Evolutionary conservation across 2,888 invertebrate species (phyloP).

Genomic region (Automeris io): DNA sequence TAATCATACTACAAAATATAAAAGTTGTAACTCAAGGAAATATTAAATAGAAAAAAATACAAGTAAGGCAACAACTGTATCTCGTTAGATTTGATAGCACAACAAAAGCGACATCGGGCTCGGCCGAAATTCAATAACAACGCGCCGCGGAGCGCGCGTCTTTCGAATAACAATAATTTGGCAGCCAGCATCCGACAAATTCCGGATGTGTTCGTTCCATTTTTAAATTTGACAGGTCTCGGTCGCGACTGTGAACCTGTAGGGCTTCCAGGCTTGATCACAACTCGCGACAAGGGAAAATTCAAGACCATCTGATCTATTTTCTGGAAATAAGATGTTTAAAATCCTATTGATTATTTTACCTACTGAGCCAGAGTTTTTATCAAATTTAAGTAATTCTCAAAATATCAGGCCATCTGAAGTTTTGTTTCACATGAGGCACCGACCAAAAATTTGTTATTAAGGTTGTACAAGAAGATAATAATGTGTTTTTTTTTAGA

Average conservation of each 20-base stretch:
- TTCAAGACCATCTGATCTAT: no score
- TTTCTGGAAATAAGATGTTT: no score
- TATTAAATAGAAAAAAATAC: constrained; percentile 1
- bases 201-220: constrained; percentile 69
- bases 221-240: constrained; percentile 74
- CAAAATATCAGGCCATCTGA: no score
- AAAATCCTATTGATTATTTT: no score
- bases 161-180: constrained; percentile 73
- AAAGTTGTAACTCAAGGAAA: not conserved
- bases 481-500: no score
- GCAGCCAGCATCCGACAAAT: constrained; percentile 65
- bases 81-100: constrained; percentile 15
- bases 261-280: no score
- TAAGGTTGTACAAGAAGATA: no score
- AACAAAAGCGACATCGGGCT: constrained; percentile 50
- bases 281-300: no score
- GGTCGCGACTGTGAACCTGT: constrained; percentile 28
- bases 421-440: no score
- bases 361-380: no score
- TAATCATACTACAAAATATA: constrained; percentile 7
- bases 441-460: no score
- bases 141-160: constrained; percentile 43
- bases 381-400: no score
- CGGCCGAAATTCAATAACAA: constrained; percentile 70
- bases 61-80: constrained; percentile 3